A percentile compares a stretch with the other conserved stretches of the same genome.
phyloP scores from a whole-genome alignment of 1,140 invertebrate genomes.

The Metopolophium dirhodum region DNA sequence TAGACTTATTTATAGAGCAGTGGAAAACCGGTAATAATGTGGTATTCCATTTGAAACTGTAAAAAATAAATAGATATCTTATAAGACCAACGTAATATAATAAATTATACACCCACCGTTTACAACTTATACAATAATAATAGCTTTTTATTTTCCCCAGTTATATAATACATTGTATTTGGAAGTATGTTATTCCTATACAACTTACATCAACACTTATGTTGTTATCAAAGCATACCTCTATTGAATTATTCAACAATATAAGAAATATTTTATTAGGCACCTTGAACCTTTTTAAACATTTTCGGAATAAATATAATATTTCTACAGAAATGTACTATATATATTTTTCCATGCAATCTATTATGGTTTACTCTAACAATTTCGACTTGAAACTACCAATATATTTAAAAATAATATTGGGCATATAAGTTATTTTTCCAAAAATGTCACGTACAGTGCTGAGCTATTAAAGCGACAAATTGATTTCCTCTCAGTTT shows the following conservation, averaged over 20 bases:
- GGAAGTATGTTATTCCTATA: not conserved
- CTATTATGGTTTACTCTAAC: not conserved
- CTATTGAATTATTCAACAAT: conserved; percentile 9
- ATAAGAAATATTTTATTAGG: not conserved
- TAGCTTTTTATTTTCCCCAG: not conserved
- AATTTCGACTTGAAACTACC: not conserved
- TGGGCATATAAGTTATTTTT: not conserved
- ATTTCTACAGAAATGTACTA: not conserved
- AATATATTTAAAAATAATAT: conserved; percentile 20
- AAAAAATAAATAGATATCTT: not conserved
- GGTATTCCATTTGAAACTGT: not conserved
- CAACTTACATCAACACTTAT: not conserved
- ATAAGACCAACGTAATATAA: not conserved
- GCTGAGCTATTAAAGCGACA: not conserved
- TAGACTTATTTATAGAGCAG: not conserved
- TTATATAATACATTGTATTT: not conserved
- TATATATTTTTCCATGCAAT: not conserved
- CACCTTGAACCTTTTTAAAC: not conserved
- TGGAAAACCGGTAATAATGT: not conserved
- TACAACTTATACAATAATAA: not conserved
- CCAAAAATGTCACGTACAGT: conserved; percentile 19
- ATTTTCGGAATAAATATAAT: not conserved
- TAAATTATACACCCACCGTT: not conserved
- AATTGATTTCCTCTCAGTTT: conserved; percentile 23
- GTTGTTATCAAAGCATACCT: not conserved